Percentiles rank a stretch among this genome's conserved stretches.
phyloP scores from a whole-genome alignment of 2,113 vertebrate species.

The Callaeas wilsoni region DNA sequence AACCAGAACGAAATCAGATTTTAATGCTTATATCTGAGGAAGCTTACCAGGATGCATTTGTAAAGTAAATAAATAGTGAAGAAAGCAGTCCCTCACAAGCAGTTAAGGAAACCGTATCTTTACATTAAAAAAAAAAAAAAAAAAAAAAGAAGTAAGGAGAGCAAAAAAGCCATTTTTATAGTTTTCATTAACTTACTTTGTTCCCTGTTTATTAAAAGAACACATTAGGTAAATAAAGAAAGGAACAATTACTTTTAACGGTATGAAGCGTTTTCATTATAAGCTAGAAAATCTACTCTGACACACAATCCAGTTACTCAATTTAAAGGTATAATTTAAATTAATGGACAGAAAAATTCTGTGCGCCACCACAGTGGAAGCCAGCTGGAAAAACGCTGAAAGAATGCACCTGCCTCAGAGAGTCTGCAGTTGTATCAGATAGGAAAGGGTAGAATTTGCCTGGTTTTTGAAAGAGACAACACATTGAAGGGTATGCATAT shows the following conservation, averaged over 20 bases:
- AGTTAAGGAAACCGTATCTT: neutral
- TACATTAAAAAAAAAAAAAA: neutral
- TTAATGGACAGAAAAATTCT: neutral
- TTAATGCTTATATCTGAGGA: neutral
- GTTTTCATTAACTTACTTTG: neutral
- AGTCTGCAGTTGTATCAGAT: neutral
- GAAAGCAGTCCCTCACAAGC: rapidly evolving
- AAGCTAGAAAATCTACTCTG: neutral
- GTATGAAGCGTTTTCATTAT: neutral
- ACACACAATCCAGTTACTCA: neutral
- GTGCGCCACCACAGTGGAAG: neutral
- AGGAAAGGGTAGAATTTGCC: neutral
- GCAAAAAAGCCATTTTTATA: rapidly evolving
- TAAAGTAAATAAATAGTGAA: neutral
- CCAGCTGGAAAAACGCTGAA: neutral
- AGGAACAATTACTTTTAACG: neutral
- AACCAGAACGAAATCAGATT: neutral
- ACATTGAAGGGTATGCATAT: neutral
- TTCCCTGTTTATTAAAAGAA: neutral
- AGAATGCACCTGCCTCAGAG: neutral
- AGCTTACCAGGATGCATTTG: rapidly evolving
- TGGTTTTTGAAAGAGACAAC: neutral
- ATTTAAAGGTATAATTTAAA: neutral
- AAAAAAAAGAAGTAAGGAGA: neutral
- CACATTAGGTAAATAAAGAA: neutral